Percentiles rank a stretch among this genome's conserved stretches.
These are phyloP conservation scores for Pimpla rufipes DNA, from an alignment of 2,888 invertebrate genomes.

Conservation along the genomic window DNA sequence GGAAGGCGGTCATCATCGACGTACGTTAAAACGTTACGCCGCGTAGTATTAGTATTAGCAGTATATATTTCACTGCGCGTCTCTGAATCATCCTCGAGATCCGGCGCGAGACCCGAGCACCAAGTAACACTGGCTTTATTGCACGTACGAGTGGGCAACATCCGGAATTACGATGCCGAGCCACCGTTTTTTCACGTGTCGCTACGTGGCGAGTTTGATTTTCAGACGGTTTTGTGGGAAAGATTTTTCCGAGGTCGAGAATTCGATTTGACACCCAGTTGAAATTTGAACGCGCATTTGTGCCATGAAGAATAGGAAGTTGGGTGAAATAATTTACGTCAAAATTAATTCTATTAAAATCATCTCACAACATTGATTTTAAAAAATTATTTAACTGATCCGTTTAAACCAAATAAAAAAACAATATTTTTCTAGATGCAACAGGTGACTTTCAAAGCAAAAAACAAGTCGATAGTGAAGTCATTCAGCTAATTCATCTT, in stretches of 20 bases:
- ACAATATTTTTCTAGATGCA: background rate
- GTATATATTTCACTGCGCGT: conserved; percentile 39
- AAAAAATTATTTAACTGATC: background rate
- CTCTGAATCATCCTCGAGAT: conserved; percentile 61
- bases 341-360: too few species aligned
- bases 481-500: too few species aligned
- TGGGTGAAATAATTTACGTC: too few species aligned
- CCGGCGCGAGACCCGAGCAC: conserved; percentile 44
- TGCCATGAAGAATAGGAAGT: too few species aligned
- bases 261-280: too few species aligned
- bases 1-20: conserved; percentile 69
- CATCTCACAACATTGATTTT: too few species aligned
- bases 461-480: background rate
- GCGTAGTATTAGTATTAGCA: conserved; percentile 27
- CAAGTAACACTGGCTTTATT: conserved; percentile 54
- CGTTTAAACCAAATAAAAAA: background rate
- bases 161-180: conserved; percentile 3
- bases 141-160: conserved; percentile 16
- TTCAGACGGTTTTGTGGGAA: background rate
- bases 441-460: background rate
- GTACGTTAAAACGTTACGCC: conserved; percentile 54
- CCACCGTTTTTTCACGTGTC: background rate
- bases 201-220: conserved; percentile 2
- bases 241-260: too few species aligned
- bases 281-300: too few species aligned